Percentiles rank a stretch among this genome's conserved stretches.
Evolutionary conservation across 2,113 vertebrate genomes (phyloP).

Genomic region (Synodontis membranacea): DNA sequence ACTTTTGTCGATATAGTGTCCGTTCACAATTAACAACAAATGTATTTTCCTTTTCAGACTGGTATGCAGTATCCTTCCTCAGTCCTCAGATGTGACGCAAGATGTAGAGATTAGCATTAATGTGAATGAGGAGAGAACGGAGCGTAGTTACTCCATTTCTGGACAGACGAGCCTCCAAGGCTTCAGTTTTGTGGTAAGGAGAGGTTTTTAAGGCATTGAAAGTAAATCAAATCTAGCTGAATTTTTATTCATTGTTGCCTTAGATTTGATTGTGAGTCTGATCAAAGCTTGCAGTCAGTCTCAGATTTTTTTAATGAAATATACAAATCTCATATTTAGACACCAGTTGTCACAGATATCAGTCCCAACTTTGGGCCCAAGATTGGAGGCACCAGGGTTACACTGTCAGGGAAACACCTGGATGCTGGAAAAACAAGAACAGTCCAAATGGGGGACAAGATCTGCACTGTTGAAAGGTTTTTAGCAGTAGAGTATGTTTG

Average conservation of each 20-base stretch:
- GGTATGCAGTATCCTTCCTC: conserved; percentile 76
- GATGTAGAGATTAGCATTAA: conserved; percentile 72
- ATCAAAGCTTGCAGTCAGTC: background rate
- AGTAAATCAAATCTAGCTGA: too few relatives aligned
- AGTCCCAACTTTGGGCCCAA: conserved; percentile 79
- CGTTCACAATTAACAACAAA: too few relatives aligned
- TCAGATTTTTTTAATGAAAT: background rate
- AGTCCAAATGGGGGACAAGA: conserved; percentile 72
- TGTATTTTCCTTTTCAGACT: conserved; percentile 63
- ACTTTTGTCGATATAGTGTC: too few relatives aligned
- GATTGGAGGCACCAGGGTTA: conserved; percentile 82
- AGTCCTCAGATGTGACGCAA: conserved; percentile 23
- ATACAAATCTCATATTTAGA: conserved; percentile 65
- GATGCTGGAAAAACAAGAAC: conserved; percentile 71
- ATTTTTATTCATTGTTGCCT: background rate
- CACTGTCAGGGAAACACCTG: conserved; percentile 77
- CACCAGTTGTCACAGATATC: conserved; percentile 75
- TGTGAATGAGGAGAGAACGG: conserved; percentile 66
- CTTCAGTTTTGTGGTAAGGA: conserved; percentile 82
- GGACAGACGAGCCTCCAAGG: conserved; percentile 72
- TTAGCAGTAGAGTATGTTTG: background rate
- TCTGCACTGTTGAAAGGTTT: conserved; percentile 72
- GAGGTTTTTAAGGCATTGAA: background rate
- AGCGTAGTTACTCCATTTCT: conserved; percentile 67
- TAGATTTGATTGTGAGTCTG: background rate